Percentiles rank a stretch among this genome's conserved stretches.
phyloP scores from a whole-genome alignment of 2,113 vertebrate species.

The Zapus hudsonius region DNA sequence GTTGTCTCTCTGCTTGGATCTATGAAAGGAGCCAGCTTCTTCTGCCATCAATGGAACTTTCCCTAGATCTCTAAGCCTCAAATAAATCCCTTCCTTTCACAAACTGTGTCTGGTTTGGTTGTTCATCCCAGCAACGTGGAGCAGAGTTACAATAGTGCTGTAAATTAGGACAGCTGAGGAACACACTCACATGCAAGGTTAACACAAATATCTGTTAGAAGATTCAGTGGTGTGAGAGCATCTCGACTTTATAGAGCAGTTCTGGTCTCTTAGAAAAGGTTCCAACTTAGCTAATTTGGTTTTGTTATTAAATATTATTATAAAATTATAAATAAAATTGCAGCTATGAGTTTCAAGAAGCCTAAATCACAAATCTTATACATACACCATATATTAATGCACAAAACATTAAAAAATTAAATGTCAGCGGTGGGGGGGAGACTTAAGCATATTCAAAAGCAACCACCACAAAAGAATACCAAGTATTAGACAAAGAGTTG shows the following conservation, averaged over 20 bases:
- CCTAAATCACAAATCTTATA: neutral
- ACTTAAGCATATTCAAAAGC: neutral
- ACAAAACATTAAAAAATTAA: neutral
- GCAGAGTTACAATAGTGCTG: too few species aligned
- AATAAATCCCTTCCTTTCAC: too few species aligned
- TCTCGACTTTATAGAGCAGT: neutral
- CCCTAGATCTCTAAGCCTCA: too few species aligned
- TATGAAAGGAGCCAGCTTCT: too few species aligned
- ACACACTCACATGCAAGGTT: neutral
- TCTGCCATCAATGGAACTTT: too few species aligned
- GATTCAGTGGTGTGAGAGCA: neutral
- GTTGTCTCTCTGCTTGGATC: too few species aligned
- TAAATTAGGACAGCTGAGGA: neutral
- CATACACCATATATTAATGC: neutral
- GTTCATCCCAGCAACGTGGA: too few species aligned
- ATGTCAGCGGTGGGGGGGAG: neutral
- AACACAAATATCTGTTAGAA: neutral
- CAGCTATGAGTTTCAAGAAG: neutral
- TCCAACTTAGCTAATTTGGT: neutral
- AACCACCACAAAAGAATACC: neutral
- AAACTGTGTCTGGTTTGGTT: too few species aligned
- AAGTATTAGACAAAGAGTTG: neutral
- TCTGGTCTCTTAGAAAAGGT: neutral
- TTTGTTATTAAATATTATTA: slow-evolving; percentile 6
- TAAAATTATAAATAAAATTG: neutral